These are phyloP conservation scores for Phataginus tricuspis DNA, from an alignment of 2,797 vertebrate species.

Conservation along the genomic window DNA sequence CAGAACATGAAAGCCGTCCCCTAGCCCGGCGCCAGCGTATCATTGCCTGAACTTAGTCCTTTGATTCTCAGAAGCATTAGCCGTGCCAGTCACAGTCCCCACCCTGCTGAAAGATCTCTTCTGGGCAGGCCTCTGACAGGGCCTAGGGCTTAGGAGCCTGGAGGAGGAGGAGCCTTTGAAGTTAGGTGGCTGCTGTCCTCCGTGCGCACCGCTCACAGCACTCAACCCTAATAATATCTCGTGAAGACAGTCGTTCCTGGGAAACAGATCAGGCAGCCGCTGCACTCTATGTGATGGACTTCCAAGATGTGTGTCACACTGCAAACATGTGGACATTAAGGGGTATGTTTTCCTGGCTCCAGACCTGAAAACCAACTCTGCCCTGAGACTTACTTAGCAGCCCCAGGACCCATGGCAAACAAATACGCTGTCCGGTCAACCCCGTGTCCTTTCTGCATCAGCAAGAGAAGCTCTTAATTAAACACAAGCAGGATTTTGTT, in stretches of 20 bases:
- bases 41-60: neutral
- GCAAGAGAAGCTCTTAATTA: neutral
- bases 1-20: neutral
- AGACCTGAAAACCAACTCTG: slow-evolving; percentile 19
- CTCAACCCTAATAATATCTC: slow-evolving; percentile 64
- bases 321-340: slow-evolving; percentile 33
- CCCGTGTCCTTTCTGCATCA: neutral
- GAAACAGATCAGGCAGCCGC: neutral
- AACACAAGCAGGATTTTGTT: neutral
- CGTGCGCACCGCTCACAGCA: neutral
- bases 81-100: neutral
- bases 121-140: neutral
- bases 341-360: slow-evolving; percentile 52
- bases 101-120: neutral
- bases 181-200: neutral
- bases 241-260: slow-evolving; percentile 46
- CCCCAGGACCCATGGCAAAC: neutral
- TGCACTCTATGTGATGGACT: slow-evolving; percentile 1
- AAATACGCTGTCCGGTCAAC: neutral
- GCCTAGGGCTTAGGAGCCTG: neutral
- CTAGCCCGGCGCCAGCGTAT: neutral
- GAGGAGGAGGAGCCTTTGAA: neutral
- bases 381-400: neutral
- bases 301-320: slow-evolving; percentile 17
- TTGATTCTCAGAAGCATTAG: slow-evolving; percentile 37